Evolutionary conservation across 2,113 vertebrate genomes (phyloP).

Genomic region (Plestiodon gilberti): DNA sequence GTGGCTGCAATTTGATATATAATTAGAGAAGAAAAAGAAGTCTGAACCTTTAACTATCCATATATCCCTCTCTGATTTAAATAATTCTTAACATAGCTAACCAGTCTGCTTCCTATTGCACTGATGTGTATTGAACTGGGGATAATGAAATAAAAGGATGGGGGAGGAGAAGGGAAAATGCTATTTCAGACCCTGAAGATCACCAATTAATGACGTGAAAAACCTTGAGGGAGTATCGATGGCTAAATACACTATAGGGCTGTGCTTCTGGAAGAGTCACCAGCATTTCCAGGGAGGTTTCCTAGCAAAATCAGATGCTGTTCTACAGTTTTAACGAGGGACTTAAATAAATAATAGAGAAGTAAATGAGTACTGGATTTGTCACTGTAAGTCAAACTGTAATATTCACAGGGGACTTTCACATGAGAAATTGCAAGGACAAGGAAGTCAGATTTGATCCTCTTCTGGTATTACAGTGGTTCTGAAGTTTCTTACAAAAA

Average conservation of each 20-base stretch:
- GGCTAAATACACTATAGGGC: fast-evolving
- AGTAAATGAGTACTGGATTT: neutral
- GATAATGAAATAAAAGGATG: slow-evolving; percentile 82
- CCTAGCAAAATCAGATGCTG: slow-evolving; percentile 1
- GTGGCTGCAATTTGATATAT: slow-evolving; percentile 77
- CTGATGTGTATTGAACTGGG: slow-evolving; percentile 80
- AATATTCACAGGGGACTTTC: neutral
- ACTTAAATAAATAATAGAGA: slow-evolving; percentile 5
- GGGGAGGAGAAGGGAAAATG: slow-evolving; percentile 68
- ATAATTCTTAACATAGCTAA: slow-evolving; percentile 80
- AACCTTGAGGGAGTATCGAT: slow-evolving; percentile 70
- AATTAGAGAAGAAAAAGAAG: slow-evolving; percentile 79
- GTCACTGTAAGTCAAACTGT: neutral
- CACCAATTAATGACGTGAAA: slow-evolving; percentile 76
- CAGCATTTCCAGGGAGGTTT: slow-evolving; percentile 22
- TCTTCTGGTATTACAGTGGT: neutral
- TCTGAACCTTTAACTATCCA: slow-evolving; percentile 76
- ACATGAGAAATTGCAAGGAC: neutral
- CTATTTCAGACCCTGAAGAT: slow-evolving; percentile 77
- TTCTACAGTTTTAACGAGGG: neutral
- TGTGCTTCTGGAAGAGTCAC: slow-evolving; percentile 14
- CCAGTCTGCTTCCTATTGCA: slow-evolving; percentile 63
- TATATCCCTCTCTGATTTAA: slow-evolving; percentile 81
- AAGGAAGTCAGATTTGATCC: neutral
- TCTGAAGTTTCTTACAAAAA: neutral